These are phyloP conservation scores for Pherbina coryleti DNA, from an alignment of 2,888 invertebrate species.

Conservation along the genomic window DNA sequence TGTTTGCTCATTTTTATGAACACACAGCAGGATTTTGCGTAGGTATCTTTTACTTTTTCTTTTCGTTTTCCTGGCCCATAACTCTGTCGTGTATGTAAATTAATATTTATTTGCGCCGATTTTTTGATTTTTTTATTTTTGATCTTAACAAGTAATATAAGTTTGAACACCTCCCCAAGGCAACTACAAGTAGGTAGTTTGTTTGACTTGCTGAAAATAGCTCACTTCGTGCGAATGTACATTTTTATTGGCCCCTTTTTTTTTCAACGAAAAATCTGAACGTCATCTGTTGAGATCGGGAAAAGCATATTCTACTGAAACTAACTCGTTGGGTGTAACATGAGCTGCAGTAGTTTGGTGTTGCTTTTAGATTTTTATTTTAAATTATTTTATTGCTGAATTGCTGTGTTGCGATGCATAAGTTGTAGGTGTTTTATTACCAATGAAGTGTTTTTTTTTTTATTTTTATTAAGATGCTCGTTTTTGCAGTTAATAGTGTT, in stretches of 20 bases:
- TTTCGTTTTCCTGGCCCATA: neutral
- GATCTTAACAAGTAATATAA: neutral
- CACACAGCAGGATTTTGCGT: too few relatives aligned
- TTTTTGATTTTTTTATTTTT: too few relatives aligned
- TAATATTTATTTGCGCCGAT: too few relatives aligned
- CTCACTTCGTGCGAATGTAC: neutral
- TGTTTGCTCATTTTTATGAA: too few relatives aligned
- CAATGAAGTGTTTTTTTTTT: neutral
- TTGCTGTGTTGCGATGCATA: neutral
- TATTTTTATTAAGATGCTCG: neutral
- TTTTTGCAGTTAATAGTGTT: neutral
- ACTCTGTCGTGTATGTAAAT: too few relatives aligned
- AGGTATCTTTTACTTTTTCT: neutral
- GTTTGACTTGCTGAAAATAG: neutral
- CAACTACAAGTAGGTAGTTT: neutral
- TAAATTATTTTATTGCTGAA: neutral
- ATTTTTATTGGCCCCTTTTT: neutral
- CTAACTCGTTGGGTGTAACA: too few relatives aligned
- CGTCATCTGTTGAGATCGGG: neutral
- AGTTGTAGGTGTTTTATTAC: constrained; percentile 1
- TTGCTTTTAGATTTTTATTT: neutral
- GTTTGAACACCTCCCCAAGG: neutral
- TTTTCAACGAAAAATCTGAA: neutral
- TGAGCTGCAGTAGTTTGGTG: neutral
- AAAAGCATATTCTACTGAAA: too few relatives aligned